Conservation (phyloP, 1,140 invertebrate genomes). For the Melipona quadrifasciata region DNA sequence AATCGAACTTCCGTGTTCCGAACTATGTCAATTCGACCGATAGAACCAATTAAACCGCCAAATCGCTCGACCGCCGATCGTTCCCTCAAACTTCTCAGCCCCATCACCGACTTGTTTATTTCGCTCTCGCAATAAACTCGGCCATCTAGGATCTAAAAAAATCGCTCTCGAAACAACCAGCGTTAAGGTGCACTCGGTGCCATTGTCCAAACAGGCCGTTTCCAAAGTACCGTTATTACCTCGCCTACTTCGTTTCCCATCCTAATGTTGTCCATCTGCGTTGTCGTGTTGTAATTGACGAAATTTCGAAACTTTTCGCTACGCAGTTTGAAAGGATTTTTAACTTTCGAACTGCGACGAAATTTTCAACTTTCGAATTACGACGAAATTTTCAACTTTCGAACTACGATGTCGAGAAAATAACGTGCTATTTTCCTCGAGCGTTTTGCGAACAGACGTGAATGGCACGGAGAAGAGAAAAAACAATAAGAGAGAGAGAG, state of each 20-base stretch:
- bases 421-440: not conserved
- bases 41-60: not conserved
- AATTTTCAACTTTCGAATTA: too few species aligned
- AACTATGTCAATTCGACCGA: not conserved
- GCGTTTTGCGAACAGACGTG: not conserved
- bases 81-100: not conserved
- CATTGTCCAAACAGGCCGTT: not conserved
- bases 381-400: too few species aligned
- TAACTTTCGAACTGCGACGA: too few species aligned
- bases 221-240: not conserved
- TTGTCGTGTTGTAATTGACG: too few species aligned
- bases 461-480: not conserved
- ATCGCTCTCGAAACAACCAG: not conserved
- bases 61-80: not conserved
- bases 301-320: too few species aligned
- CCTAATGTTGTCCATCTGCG: too few species aligned
- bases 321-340: too few species aligned
- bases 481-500: not conserved
- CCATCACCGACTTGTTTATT: not conserved
- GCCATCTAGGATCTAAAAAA: not conserved
- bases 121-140: not conserved
- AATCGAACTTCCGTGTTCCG: slow-evolving; percentile 3
- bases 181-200: not conserved
- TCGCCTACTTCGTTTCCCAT: not conserved
- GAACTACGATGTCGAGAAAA: too few species aligned